Conservation (phyloP, 2,113 vertebrate genomes). For the Platycercus adscitus region DNA sequence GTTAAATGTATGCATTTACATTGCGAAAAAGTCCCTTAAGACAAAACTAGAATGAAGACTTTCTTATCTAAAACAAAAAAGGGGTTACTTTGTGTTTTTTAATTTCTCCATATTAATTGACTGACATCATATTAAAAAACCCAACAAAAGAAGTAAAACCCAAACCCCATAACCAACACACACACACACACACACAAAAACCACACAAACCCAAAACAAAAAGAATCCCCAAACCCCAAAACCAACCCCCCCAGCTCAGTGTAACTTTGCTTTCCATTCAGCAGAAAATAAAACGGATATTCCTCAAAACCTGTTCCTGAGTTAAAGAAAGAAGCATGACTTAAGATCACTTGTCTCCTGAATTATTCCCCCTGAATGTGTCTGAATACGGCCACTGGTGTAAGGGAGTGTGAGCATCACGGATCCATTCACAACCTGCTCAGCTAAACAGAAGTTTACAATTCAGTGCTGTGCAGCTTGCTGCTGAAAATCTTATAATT, state of each 20-base stretch:
- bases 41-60: neutral
- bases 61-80: neutral
- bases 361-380: neutral
- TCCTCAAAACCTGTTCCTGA: neutral
- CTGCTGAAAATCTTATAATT: conserved; percentile 22
- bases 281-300: neutral
- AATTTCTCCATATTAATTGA: neutral
- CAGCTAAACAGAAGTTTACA: neutral
- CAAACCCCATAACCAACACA: neutral
- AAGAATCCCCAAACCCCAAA: neutral
- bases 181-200: neutral
- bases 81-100: neutral
- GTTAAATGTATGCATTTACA: neutral
- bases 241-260: neutral
- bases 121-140: neutral
- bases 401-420: neutral
- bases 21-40: neutral
- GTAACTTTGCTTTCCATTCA: neutral
- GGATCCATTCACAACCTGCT: neutral
- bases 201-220: neutral
- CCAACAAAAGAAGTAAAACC: neutral
- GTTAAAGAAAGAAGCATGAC: neutral
- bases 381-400: neutral
- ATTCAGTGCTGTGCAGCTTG: neutral
- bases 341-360: neutral